Evolutionary conservation across 2,888 invertebrate species (phyloP).

Genomic region (Mythimna vitellina): DNA sequence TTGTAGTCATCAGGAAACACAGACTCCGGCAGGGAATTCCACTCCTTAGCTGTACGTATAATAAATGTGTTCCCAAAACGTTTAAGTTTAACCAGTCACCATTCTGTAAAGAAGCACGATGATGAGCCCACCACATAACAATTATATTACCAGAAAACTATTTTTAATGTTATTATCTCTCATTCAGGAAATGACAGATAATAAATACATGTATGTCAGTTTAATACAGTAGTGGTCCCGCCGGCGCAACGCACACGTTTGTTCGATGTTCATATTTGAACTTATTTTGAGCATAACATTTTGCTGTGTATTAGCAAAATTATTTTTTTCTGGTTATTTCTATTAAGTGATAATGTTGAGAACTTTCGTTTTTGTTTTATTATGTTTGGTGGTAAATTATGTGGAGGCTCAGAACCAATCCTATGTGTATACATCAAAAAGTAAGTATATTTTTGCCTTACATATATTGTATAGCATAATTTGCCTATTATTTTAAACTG

Average conservation of each 20-base stretch:
- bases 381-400: constrained; percentile 20
- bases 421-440: constrained; percentile 47
- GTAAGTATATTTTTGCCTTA: constrained; percentile 39
- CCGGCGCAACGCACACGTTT: not conserved
- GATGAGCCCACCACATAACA: not conserved
- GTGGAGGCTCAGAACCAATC: constrained; percentile 36
- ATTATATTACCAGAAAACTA: not conserved
- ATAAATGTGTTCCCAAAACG: too few relatives aligned
- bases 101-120: not conserved
- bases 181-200: constrained; percentile 51
- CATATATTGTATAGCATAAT: too few relatives aligned
- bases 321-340: constrained; percentile 12
- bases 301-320: constrained; percentile 7
- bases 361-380: constrained; percentile 17
- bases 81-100: not conserved
- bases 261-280: constrained; percentile 2
- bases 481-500: too few relatives aligned
- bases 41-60: too few relatives aligned
- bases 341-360: constrained; percentile 46
- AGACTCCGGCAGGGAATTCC: too few relatives aligned
- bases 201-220: constrained; percentile 17
- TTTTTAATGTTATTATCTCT: constrained; percentile 28
- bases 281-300: constrained; percentile 8
- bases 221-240: constrained; percentile 8
- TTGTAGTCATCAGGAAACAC: too few relatives aligned